phyloP scores from a whole-genome alignment of 2,113 vertebrate genomes.

The Chaetorhynchus papuensis region DNA sequence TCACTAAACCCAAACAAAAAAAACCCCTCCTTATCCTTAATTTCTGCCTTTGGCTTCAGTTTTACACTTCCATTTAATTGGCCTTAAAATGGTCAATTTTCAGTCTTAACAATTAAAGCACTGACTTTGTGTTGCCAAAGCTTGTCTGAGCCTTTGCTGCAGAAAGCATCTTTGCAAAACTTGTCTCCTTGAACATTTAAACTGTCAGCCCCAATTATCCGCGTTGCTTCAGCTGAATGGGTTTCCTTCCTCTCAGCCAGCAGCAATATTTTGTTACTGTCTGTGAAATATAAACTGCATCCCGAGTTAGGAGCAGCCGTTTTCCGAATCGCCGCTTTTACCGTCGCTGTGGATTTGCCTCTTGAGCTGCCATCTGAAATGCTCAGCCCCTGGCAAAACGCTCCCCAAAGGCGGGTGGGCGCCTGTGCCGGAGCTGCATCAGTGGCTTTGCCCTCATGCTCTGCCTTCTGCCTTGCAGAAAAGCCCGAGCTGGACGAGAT shows the following conservation, averaged over 20 bases:
- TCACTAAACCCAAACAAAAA: neutral
- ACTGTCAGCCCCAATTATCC: conserved; percentile 49
- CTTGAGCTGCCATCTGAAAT: neutral
- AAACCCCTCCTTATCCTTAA: accelerated
- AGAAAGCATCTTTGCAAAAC: conserved; percentile 24
- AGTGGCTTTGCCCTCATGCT: neutral
- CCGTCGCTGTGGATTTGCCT: neutral
- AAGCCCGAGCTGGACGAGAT: conserved; percentile 88
- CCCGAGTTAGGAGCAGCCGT: neutral
- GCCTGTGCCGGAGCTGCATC: accelerated
- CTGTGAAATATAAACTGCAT: neutral
- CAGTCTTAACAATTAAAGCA: neutral
- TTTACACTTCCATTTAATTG: neutral
- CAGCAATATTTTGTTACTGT: conserved; percentile 40
- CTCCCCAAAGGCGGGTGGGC: neutral
- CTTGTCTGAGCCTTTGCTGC: conserved; percentile 4
- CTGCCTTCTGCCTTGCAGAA: conserved; percentile 68
- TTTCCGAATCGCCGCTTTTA: neutral
- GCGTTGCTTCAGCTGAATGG: conserved; percentile 44
- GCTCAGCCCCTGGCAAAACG: neutral
- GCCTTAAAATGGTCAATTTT: conserved; percentile 32
- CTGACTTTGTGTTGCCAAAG: neutral
- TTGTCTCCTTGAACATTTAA: conserved; percentile 48
- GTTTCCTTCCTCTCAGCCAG: conserved; percentile 26
- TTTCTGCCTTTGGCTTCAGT: neutral